These are phyloP conservation scores for Novumbra hubbsi DNA, from an alignment of 2,797 vertebrate genomes.

Conservation along the genomic window DNA sequence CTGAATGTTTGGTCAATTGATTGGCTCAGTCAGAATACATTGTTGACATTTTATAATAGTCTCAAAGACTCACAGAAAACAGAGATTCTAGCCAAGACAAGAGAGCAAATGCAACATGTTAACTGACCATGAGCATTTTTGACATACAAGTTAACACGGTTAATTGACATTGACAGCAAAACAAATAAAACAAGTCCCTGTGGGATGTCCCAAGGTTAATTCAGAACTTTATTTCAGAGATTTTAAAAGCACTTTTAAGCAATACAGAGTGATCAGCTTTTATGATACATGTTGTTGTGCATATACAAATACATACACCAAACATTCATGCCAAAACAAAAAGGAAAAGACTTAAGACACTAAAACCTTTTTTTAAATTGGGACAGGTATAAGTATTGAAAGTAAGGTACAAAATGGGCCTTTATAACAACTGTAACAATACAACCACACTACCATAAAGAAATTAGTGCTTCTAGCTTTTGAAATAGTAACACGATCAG, in stretches of 20 bases:
- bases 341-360: conserved; percentile 42
- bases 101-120: conserved; percentile 68
- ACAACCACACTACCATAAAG: conserved; percentile 71
- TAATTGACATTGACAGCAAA: background rate
- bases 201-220: conserved; percentile 44
- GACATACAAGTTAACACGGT: conserved; percentile 14
- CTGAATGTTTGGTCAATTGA: background rate
- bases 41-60: background rate
- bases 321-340: conserved; percentile 74
- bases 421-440: conserved; percentile 64
- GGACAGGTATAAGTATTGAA: conserved; percentile 66
- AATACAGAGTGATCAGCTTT: conserved; percentile 72
- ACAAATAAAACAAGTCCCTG: conserved; percentile 15
- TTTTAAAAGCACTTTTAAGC: conserved; percentile 78
- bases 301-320: conserved; percentile 51
- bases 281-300: conserved; percentile 72
- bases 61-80: background rate
- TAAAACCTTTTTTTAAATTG: conserved; percentile 53
- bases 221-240: conserved; percentile 76
- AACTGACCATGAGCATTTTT: conserved; percentile 32
- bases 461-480: conserved; percentile 75
- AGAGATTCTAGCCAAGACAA: conserved; percentile 62
- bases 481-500: conserved; percentile 67
- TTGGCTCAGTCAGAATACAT: background rate
- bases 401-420: conserved; percentile 71